phyloP scores from a whole-genome alignment of 2,113 vertebrate species.

The Callithrix jacchus region DNA sequence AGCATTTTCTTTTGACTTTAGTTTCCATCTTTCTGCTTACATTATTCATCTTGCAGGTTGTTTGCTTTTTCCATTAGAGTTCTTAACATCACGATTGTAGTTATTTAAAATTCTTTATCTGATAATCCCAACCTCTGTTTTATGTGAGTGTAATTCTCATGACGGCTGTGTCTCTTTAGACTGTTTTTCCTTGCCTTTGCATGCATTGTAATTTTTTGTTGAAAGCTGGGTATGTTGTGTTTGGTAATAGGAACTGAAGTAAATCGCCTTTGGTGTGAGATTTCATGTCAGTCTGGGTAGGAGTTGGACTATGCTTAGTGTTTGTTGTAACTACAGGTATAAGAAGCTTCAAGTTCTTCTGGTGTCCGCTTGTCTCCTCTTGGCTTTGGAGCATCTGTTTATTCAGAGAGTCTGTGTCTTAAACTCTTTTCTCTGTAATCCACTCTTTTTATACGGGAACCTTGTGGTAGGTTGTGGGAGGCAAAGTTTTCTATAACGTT shows the following conservation, averaged over 20 bases:
- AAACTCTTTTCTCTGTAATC: not conserved
- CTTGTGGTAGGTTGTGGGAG: not conserved
- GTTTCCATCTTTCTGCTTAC: not conserved
- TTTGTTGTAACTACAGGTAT: not conserved
- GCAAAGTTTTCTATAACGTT: not conserved
- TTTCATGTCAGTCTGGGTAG: not conserved
- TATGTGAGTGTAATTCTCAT: not conserved
- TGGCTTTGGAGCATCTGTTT: not conserved
- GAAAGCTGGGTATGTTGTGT: not conserved
- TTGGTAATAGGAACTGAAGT: not conserved
- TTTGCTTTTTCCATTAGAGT: not conserved
- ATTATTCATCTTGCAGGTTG: not conserved
- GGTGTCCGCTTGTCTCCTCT: not conserved
- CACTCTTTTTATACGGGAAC: not conserved
- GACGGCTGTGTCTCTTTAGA: not conserved
- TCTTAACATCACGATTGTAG: not conserved
- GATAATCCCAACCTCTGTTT: not conserved
- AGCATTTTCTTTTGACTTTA: not conserved
- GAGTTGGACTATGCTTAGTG: not conserved
- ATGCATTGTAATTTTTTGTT: not conserved
- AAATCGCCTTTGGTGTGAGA: not conserved
- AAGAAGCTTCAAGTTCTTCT: not conserved
- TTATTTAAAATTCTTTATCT: constrained; percentile 20
- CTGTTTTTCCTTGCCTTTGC: not conserved
- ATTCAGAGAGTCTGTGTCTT: not conserved